Evolutionary conservation across 2,113 vertebrate species (phyloP), one percentile per base, ranked within the genome.

Genomic region (Grammomys surdaster): DNA sequence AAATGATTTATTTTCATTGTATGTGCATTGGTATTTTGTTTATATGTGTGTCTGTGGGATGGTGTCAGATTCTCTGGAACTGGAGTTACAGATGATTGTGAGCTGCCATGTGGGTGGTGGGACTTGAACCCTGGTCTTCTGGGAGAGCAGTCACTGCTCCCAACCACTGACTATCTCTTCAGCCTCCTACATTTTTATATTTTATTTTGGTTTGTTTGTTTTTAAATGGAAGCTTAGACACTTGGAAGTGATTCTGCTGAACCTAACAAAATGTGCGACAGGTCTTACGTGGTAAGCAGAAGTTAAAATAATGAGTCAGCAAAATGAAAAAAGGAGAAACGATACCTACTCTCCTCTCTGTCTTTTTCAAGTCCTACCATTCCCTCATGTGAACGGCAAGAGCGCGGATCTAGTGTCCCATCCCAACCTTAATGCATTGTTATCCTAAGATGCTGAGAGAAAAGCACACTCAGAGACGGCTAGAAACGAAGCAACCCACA

Each of bases 211-310:
- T 69, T 28, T 69, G 67, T 33, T 93, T 95, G 93, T 48, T 58
- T 91, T 88, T 94, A 93, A 17, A 58, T 28, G 86, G 58, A 82
- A 63, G 8, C 16, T 40, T 16, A 85, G 76, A n/a, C 92, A 67
- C n/a, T 88, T 70, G 40, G 36, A 90, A 94, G 20, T 69, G 67
- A 24, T 96, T 96, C 73, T 96, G 93, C 93, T 97, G 94, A 95
- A 43, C 76, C 51, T 88, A n/a, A 46, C n/a, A 87, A 90, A 95
- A 86, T 58, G 72, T 94, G 46, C 43, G 54, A 58, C 33, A 85
- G 40, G 67, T 14, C 10, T 77, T 91, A 28, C 19, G 17, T 3
- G 9, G 75, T 91, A 87, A 97, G 89, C 89, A 84, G 96, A 97
- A 96, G 88, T 94, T 87, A 96, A 95, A 89, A 40, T 63, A 82